phyloP scores from a whole-genome alignment of 2,888 invertebrate species.

The Tyria jacobaeae region DNA sequence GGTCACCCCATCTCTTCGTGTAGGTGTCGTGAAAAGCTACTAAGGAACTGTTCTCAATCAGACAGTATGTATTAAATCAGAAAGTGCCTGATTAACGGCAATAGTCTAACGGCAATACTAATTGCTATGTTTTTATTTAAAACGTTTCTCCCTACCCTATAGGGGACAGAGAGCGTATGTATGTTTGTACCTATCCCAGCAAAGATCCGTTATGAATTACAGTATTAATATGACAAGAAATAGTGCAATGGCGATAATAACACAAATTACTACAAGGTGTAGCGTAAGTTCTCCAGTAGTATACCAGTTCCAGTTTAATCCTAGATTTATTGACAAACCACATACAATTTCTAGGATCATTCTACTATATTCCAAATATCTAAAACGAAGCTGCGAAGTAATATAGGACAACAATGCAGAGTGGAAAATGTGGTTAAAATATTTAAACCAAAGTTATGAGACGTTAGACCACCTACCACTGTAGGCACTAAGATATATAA shows the following conservation, averaged over 20 bases:
- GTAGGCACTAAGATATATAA: neutral
- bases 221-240: slow-evolving; percentile 13
- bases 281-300: too few species aligned
- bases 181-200: too few species aligned
- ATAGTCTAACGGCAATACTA: too few species aligned
- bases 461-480: neutral
- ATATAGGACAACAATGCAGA: slow-evolving; percentile 30
- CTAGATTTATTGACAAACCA: slow-evolving; percentile 40
- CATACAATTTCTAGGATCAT: slow-evolving; percentile 46
- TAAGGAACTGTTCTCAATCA: too few species aligned
- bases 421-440: neutral
- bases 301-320: too few species aligned
- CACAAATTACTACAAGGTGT: slow-evolving; percentile 16
- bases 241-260: slow-evolving; percentile 18
- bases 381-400: slow-evolving; percentile 31
- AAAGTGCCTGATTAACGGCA: too few species aligned
- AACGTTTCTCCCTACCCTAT: too few species aligned
- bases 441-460: slow-evolving; percentile 7
- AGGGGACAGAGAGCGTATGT: too few species aligned
- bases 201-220: neutral
- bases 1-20: too few species aligned
- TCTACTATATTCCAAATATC: slow-evolving; percentile 45
- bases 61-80: too few species aligned
- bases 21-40: too few species aligned
- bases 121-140: too few species aligned